These are phyloP conservation scores for Theretra japonica DNA, from an alignment of 2,888 invertebrate genomes.

Conservation along the genomic window DNA sequence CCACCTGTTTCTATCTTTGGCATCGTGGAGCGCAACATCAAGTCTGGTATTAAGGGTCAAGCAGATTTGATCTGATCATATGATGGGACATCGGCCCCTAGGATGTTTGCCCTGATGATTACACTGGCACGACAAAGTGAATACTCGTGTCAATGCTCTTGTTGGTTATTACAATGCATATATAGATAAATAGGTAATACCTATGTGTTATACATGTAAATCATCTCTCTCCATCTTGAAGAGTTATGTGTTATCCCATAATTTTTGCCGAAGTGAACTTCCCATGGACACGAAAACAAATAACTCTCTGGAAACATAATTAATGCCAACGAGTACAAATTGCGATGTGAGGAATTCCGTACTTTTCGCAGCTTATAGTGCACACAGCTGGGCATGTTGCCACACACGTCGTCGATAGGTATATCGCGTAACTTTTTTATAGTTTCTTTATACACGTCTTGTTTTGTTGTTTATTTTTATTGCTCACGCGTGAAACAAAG, in stretches of 20 bases:
- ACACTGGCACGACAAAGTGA: too few species aligned
- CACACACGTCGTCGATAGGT: conserved; percentile 15
- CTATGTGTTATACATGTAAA: not conserved
- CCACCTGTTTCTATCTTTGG: not conserved
- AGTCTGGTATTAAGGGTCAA: not conserved
- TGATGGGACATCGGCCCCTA: not conserved
- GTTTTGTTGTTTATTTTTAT: conserved; percentile 25
- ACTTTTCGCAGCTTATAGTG: conserved; percentile 11
- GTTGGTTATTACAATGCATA: too few species aligned
- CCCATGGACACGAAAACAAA: not conserved
- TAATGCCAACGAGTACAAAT: conserved; percentile 10
- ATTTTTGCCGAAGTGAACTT: not conserved
- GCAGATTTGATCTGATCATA: not conserved
- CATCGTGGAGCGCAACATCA: too few species aligned
- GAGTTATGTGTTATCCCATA: conserved; percentile 6
- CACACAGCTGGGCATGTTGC: conserved; percentile 11
- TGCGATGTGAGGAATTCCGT: not conserved
- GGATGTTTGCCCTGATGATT: not conserved
- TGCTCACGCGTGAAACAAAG: conserved; percentile 6
- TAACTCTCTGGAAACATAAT: not conserved
- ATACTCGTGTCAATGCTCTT: too few species aligned
- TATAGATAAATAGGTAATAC: not conserved
- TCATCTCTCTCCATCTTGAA: not conserved
- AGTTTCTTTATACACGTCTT: conserved; percentile 16
- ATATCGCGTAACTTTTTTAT: conserved; percentile 15